Base-by-base conservation (phyloP, 2,888 invertebrate species). In the Eurois occulta region DNA sequence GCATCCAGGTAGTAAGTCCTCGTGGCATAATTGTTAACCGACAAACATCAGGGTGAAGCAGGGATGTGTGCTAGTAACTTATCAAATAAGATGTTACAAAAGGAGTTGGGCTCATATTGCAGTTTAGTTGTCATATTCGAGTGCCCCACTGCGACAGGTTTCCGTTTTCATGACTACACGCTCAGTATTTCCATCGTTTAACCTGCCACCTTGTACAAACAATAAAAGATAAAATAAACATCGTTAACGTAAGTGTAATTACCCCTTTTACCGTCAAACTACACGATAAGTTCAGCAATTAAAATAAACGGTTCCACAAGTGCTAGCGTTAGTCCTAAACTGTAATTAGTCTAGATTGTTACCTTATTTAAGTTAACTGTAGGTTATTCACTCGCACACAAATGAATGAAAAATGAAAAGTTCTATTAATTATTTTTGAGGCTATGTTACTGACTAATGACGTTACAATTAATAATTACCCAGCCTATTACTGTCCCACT, bases 341-440 rank as follows among this genome's bases (percentile, higher is more conserved):
- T 65, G n/a, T 48, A 65, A 69, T 80, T 75, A 80, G 72, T 75
- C 65, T 72, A 21, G 72, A 83, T 83, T 69, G 79, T 80, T 69
- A 72, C 64, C 43, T 65, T 55, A 66, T 80, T 69, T 62, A 69
- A 75, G 68, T 80, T 64, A 52, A 75, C 64, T 18, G 64, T 18
- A 35, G 41, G 71, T 60, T 60, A 65, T 62, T 35, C 1, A 55
- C 41, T 52, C 5, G 18, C 28, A 10, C 48, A 38, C 52, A 69
- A 41, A 60, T n/a, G n/a, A n/a, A n/a, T n/a, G n/a, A n/a, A n/a
- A n/a, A n/a, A n/a, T n/a, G 10, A 18, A 62, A 8, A 28, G 7
- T 18, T 41, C 18, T 62, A 46, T 32, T 43, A 24, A 43, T 43
- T 32, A 68, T 18, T 60, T 18, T 1, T 60, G 8, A 32, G 32